phyloP scores from a whole-genome alignment of 2,888 invertebrate species.

The Eumerus sabulonum region DNA sequence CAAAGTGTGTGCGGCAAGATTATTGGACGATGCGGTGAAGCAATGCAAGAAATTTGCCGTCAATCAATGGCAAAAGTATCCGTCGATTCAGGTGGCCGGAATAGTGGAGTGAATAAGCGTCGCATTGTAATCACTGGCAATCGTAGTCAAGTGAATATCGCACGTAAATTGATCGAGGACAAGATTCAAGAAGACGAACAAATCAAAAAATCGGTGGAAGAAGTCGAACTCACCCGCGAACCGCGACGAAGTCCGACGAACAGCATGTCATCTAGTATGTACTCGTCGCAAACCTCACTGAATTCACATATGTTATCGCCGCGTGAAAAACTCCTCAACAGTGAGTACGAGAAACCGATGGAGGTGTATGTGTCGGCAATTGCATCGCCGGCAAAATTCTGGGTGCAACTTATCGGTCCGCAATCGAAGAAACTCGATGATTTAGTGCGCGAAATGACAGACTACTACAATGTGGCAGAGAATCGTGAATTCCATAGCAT shows the following conservation, averaged over 20 bases:
- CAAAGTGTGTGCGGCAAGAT: constrained; percentile 84
- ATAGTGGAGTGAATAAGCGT: constrained; percentile 73
- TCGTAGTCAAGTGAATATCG: constrained; percentile 86
- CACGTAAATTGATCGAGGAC: constrained; percentile 86
- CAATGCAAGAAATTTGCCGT: constrained; percentile 85
- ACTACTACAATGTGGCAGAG: constrained; percentile 85
- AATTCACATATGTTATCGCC: constrained; percentile 74
- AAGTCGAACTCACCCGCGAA: constrained; percentile 79
- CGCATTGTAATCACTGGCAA: constrained; percentile 83
- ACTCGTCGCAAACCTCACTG: constrained; percentile 77
- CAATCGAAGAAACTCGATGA: constrained; percentile 88
- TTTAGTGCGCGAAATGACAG: constrained; percentile 90
- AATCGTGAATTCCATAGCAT: constrained; percentile 83
- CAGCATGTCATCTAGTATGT: constrained; percentile 76
- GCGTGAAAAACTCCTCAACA: constrained; percentile 75
- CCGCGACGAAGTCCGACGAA: constrained; percentile 79
- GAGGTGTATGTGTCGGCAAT: constrained; percentile 94
- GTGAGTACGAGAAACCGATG: constrained; percentile 82
- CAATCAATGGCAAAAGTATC: constrained; percentile 86
- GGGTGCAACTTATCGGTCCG: constrained; percentile 91
- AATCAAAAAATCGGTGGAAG: constrained; percentile 79
- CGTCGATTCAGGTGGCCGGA: constrained; percentile 80
- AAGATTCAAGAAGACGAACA: constrained; percentile 82
- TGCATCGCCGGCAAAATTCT: constrained; percentile 89
- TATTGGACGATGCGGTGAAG: constrained; percentile 87